These are phyloP conservation scores for Allolobophora icterica DNA, from an alignment of 2,888 invertebrate genomes.

Conservation along the genomic window DNA sequence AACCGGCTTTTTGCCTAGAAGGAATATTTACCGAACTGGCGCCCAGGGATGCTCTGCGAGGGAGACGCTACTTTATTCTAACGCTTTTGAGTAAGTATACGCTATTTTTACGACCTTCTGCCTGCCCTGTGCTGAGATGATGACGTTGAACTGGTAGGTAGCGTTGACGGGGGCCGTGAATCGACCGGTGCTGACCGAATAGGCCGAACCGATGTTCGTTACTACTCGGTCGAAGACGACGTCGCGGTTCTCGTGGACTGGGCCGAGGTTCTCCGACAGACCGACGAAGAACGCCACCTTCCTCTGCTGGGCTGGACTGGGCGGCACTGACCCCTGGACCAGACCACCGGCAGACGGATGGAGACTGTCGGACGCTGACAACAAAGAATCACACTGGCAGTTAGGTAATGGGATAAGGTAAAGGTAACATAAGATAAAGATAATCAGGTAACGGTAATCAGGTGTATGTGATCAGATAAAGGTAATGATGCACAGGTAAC, in stretches of 20 bases:
- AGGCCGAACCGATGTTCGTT: constrained; percentile 59
- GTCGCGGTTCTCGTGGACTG: constrained; percentile 50
- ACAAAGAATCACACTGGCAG: neutral
- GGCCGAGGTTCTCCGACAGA: constrained; percentile 59
- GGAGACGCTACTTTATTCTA: too few relatives aligned
- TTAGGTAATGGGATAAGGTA: neutral
- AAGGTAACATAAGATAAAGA: neutral
- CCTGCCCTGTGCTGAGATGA: constrained; percentile 61
- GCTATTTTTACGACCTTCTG: constrained; percentile 54
- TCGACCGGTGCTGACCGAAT: constrained; percentile 54
- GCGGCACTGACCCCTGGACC: constrained; percentile 51
- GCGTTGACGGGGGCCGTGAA: constrained; percentile 61
- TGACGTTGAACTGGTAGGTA: constrained; percentile 61
- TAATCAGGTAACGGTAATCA: too few relatives aligned
- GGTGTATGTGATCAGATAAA: too few relatives aligned
- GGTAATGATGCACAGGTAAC: too few relatives aligned
- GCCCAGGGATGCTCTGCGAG: neutral
- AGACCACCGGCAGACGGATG: neutral
- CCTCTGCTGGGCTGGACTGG: constrained; percentile 37
- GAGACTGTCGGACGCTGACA: neutral
- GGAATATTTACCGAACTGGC: neutral
- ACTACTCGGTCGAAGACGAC: constrained; percentile 59
- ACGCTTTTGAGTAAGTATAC: too few relatives aligned
- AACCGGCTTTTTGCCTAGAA: neutral
- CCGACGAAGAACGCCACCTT: constrained; percentile 63